A percentile compares a stretch with the other conserved stretches of the same genome.
These are phyloP conservation scores for Thaumetopoea pityocampa DNA, from an alignment of 1,140 invertebrate genomes.

Conservation along the genomic window DNA sequence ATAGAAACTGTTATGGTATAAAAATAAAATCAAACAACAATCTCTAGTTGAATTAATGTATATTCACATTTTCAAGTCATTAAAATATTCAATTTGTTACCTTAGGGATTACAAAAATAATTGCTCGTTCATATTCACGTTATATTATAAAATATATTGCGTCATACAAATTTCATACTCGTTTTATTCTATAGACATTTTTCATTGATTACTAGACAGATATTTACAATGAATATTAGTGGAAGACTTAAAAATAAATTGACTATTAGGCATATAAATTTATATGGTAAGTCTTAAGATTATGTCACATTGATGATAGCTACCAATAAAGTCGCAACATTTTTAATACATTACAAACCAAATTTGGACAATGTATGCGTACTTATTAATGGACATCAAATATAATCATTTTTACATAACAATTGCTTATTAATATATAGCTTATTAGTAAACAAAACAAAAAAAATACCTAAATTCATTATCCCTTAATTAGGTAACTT, in stretches of 20 bases:
- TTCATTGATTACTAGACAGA: slow-evolving; percentile 27
- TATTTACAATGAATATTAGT: slow-evolving; percentile 52
- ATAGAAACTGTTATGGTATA: too few relatives aligned
- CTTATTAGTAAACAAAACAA: slow-evolving; percentile 2
- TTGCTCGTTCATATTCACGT: slow-evolving; percentile 42
- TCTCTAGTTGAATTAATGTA: slow-evolving; percentile 51
- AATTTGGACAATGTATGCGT: slow-evolving; percentile 27
- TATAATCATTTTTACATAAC: slow-evolving; percentile 24
- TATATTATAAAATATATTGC: slow-evolving; percentile 33
- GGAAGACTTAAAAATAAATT: slow-evolving; percentile 49
- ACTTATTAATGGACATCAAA: slow-evolving; percentile 31
- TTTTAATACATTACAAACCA: slow-evolving; percentile 41
- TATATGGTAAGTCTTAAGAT: slow-evolving; percentile 33
- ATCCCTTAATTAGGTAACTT: slow-evolving; percentile 16
- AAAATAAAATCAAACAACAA: slow-evolving; percentile 16
- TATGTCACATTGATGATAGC: slow-evolving; percentile 51
- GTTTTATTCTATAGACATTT: slow-evolving; percentile 19
- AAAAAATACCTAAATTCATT: slow-evolving; percentile 9
- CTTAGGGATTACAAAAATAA: slow-evolving; percentile 65
- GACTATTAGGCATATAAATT: slow-evolving; percentile 37
- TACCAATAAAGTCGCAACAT: slow-evolving; percentile 29
- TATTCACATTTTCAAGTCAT: slow-evolving; percentile 56
- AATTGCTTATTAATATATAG: slow-evolving; percentile 12
- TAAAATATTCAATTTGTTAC: slow-evolving; percentile 44
- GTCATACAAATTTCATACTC: slow-evolving; percentile 21